Evolutionary conservation across 2,888 invertebrate genomes (phyloP).

Genomic region (Euzophera pinguis): DNA sequence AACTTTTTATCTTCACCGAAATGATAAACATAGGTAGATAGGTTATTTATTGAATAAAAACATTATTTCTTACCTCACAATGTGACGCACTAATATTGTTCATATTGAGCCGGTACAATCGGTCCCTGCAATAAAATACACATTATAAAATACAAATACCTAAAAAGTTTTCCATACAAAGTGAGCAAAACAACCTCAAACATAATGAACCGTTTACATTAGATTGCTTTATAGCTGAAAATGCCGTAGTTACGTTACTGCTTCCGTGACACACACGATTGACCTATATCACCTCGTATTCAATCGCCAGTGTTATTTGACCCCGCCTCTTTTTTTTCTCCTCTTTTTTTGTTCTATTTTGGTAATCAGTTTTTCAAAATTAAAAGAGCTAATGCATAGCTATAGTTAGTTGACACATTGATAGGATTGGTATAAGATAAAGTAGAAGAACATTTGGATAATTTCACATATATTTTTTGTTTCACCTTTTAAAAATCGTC

Average conservation of each 20-base stretch:
- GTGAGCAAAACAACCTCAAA: constrained; percentile 4
- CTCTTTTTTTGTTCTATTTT: constrained; percentile 8
- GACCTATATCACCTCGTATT: constrained; percentile 56
- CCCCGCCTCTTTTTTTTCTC: constrained; percentile 21
- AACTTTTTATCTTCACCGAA: too few species aligned
- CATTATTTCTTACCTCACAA: constrained; percentile 82
- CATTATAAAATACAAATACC: not conserved
- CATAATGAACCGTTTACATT: constrained; percentile 55
- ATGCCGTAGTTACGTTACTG: constrained; percentile 49
- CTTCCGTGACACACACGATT: constrained; percentile 57
- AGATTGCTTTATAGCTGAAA: constrained; percentile 64
- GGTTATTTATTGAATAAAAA: not conserved
- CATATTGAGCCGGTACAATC: constrained; percentile 88
- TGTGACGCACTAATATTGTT: constrained; percentile 92
- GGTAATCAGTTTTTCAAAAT: too few species aligned
- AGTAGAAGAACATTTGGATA: too few species aligned
- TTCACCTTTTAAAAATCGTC: too few species aligned
- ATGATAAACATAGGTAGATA: too few species aligned
- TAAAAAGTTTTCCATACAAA: constrained; percentile 11
- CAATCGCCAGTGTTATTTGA: constrained; percentile 33
- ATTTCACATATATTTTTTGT: too few species aligned
- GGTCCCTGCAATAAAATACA: constrained; percentile 85
- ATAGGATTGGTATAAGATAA: too few species aligned
- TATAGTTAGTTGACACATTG: too few species aligned
- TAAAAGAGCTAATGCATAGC: not conserved